A percentile compares a stretch with the other conserved stretches of the same genome.
Conservation (phyloP, 1,140 invertebrate genomes). For the Drosophila ananassae region DNA sequence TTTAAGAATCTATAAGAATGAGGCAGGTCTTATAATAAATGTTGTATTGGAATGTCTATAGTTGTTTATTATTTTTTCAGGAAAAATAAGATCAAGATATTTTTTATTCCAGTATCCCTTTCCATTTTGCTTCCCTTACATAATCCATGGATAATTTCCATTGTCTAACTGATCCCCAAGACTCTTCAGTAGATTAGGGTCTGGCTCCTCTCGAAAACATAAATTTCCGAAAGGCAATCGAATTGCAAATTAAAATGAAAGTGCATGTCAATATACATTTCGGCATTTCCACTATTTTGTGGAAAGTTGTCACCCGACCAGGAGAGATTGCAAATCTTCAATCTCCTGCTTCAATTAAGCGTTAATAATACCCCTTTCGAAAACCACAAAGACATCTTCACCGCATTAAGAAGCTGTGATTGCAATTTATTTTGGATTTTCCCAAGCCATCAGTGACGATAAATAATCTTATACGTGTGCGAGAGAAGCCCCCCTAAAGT, state of each 20-base stretch:
- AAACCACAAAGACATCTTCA: constrained; percentile 47
- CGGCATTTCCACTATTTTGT: constrained; percentile 51
- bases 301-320: constrained; percentile 74
- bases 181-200: constrained; percentile 40
- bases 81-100: no score
- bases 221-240: constrained; percentile 64
- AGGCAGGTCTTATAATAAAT: neutral
- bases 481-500: constrained; percentile 44
- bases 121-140: constrained; percentile 43
- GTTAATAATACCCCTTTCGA: constrained; percentile 45
- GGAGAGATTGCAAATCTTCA: constrained; percentile 36
- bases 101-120: constrained; percentile 25
- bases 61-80: no score
- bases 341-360: constrained; percentile 66
- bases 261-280: constrained; percentile 62
- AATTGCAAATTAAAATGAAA: constrained; percentile 74
- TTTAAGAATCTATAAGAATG: neutral
- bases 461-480: constrained; percentile 56
- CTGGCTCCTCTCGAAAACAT: constrained; percentile 15
- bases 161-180: constrained; percentile 64
- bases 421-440: constrained; percentile 48
- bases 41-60: no score
- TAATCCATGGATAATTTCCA: constrained; percentile 65
- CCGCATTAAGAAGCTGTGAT: constrained; percentile 54
- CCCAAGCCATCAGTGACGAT: constrained; percentile 37